Evolutionary conservation across 1,140 invertebrate species (phyloP), one percentile per base, ranked within the genome.

Genomic region (Atta cephalotes): DNA sequence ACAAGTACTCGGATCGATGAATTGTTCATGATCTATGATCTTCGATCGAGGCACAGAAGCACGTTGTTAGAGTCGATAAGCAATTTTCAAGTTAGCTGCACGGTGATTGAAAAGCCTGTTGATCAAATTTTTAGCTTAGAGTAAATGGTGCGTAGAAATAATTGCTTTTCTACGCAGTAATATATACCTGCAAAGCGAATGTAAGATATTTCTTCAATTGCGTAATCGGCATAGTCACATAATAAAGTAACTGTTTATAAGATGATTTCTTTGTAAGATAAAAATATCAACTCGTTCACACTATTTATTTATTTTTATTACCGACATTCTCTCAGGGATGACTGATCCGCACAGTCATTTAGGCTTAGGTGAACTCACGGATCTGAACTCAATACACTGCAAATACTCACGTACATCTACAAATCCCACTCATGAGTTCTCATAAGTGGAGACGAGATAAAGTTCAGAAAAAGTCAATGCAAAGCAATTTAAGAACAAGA

Each of bases 21-120:
- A 82, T 82, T 35, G 39, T 62, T 51, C 25, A 21, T 74, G 80
- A 84, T 76, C 56, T 76, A 63, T 62, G 70, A 84, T 84, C 78
- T 74, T 28, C 56, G 35, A 74, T 84, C 14, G 80, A 82, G 49
- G 28, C 49, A 80, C 78, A 80, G 78, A 56, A 80, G 78, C 78
- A 80, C 63, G 63, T 68, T 80, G 78, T 80, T 80, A 80, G 21
- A 80, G 31, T 3, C 31, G 78, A 80, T 80, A 80, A 80, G 49
- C 78, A 80, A 80, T 80, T 68, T 80, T 68, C 78, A 80, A 80
- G 78, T n/a, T 49, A 49, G 49, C n/a, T 68, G 49, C 45, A 25
- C 63, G 49, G 31, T 80, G 63, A 80, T 80, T 80, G 78, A 80
- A 80, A 80, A 80, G 78, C 63, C 6, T 49, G 78, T 70, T 80